Conservation (phyloP, 2,888 invertebrate species). For the Iphiclides podalirius region DNA sequence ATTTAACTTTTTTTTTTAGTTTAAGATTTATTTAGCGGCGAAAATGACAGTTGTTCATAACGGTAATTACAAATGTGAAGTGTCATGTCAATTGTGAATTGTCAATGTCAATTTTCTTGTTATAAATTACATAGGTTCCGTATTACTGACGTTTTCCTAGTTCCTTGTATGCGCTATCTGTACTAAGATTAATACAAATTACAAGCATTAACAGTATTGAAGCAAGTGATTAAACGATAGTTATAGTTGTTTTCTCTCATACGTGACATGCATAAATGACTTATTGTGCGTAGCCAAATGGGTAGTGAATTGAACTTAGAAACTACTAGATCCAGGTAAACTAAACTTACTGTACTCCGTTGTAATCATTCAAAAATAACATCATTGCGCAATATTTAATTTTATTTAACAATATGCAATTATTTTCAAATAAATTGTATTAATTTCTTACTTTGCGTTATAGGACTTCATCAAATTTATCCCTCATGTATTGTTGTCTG, state of each 20-base stretch:
- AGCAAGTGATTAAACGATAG: constrained; percentile 11
- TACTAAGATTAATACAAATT: constrained; percentile 4
- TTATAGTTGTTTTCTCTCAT: constrained; percentile 58
- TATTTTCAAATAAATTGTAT: neutral
- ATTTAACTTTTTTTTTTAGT: too few species aligned
- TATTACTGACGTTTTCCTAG: neutral
- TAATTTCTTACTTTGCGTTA: constrained; percentile 8
- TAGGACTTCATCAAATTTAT: constrained; percentile 25
- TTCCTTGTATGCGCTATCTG: constrained; percentile 5
- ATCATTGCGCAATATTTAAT: constrained; percentile 53
- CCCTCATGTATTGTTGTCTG: constrained; percentile 12
- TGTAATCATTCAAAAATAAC: constrained; percentile 23
- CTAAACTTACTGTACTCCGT: constrained; percentile 26
- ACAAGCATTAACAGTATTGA: constrained; percentile 2
- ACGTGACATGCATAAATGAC: constrained; percentile 26
- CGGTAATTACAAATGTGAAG: constrained; percentile 5
- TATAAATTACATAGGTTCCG: too few species aligned
- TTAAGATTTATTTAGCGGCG: too few species aligned
- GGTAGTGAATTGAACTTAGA: constrained; percentile 65
- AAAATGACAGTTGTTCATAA: too few species aligned
- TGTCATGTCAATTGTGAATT: neutral
- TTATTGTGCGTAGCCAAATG: constrained; percentile 50
- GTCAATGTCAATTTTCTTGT: constrained; percentile 1
- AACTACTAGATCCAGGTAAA: constrained; percentile 58
- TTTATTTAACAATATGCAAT: neutral